Percentiles rank a stretch among this genome's conserved stretches.
phyloP scores from a whole-genome alignment of 2,888 invertebrate species.

The Rhimphoctona megacephalus region DNA sequence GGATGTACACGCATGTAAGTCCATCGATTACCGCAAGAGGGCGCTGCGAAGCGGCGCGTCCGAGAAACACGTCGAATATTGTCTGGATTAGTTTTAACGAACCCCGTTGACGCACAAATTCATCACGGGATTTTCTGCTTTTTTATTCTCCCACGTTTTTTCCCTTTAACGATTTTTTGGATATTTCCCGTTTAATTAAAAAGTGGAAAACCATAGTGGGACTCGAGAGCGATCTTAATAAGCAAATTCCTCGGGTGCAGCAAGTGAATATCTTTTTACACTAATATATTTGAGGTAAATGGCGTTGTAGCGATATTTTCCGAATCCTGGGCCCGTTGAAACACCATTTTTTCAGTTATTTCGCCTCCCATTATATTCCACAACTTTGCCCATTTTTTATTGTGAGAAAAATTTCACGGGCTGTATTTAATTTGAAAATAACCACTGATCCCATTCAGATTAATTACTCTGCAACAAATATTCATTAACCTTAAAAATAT shows the following conservation, averaged over 20 bases:
- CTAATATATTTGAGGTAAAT: not conserved
- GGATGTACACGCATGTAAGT: slow-evolving; percentile 37
- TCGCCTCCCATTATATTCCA: not conserved
- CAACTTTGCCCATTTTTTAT: not conserved
- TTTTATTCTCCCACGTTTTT: slow-evolving; percentile 12
- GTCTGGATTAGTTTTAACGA: slow-evolving; percentile 47
- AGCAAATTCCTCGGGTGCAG: slow-evolving; percentile 2
- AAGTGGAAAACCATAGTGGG: not conserved
- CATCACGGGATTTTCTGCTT: slow-evolving; percentile 34
- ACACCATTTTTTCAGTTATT: not conserved
- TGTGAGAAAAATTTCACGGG: not conserved
- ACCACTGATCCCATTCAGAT: not conserved
- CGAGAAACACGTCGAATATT: slow-evolving; percentile 30
- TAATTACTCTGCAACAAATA: not conserved
- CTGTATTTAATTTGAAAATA: not conserved
- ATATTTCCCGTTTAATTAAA: slow-evolving; percentile 17
- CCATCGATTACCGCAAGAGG: slow-evolving; percentile 30
- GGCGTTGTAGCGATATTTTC: not conserved
- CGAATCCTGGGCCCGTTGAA: not conserved
- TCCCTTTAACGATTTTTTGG: slow-evolving; percentile 24
- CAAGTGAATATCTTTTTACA: not conserved
- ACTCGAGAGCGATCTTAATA: not conserved
- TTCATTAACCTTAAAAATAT: too few relatives aligned
- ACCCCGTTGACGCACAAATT: slow-evolving; percentile 41
- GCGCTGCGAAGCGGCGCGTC: slow-evolving; percentile 5